Conservation (phyloP, 2,888 invertebrate genomes). For the Papilio protenor region DNA sequence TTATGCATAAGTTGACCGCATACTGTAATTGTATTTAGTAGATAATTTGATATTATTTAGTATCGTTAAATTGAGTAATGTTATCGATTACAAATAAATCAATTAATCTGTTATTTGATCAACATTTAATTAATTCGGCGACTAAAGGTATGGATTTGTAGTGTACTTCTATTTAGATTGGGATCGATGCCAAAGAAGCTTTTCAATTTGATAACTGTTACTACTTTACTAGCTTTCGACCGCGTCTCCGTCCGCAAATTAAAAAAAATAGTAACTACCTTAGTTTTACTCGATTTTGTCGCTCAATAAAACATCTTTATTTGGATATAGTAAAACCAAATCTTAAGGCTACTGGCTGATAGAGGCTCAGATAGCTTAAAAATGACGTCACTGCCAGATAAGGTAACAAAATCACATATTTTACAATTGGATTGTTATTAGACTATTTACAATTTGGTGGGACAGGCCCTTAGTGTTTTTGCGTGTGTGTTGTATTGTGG, state of each 20-base stretch:
- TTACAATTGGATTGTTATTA: too few relatives aligned
- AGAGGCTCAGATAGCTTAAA: too few relatives aligned
- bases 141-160: background rate
- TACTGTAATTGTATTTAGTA: conserved; percentile 1
- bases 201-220: background rate
- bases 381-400: too few relatives aligned
- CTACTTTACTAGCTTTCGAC: too few relatives aligned
- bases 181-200: background rate
- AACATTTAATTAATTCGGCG: background rate
- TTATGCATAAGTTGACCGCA: background rate
- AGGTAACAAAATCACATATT: too few relatives aligned
- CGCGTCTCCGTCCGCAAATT: too few relatives aligned
- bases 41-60: conserved; percentile 5
- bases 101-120: conserved; percentile 1
- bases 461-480: too few relatives aligned
- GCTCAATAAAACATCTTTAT: background rate
- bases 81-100: background rate
- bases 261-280: too few relatives aligned
- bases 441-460: too few relatives aligned
- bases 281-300: too few relatives aligned
- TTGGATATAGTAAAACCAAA: background rate
- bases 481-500: background rate
- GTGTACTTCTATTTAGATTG: background rate
- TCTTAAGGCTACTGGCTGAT: too few relatives aligned
- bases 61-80: background rate